phyloP scores from a whole-genome alignment of 64 coral and sea anemone species.

The Actinia tenebrosa region DNA sequence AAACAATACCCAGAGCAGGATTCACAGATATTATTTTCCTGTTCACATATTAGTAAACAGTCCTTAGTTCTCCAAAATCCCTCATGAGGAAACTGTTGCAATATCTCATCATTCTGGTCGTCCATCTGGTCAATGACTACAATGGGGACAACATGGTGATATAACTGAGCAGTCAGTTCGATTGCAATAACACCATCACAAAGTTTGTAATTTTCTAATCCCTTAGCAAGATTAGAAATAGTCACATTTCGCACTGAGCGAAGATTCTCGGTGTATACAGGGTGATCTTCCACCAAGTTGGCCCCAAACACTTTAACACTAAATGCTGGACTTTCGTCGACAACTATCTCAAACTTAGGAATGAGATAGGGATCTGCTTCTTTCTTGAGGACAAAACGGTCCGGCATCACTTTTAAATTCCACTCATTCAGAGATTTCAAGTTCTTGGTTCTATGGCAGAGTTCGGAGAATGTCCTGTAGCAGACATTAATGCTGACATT shows the following conservation, averaged over 20 bases:
- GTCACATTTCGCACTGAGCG: neutral
- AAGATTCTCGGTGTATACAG: conserved; percentile 14
- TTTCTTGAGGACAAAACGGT: too few species aligned
- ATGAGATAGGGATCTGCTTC: neutral
- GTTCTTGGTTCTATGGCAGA: too few species aligned
- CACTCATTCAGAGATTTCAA: too few species aligned
- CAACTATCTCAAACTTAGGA: neutral
- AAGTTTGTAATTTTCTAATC: neutral
- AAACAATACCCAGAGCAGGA: conserved; percentile 3
- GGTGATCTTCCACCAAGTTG: conserved; percentile 29
- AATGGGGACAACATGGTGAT: conserved; percentile 7
- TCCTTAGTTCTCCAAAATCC: conserved; percentile 7
- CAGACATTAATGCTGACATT: too few species aligned
- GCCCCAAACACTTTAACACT: conserved; percentile 33
- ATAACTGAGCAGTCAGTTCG: neutral
- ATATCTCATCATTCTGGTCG: neutral
- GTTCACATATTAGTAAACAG: conserved; percentile 4
- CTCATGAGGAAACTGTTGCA: neutral
- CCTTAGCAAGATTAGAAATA: neutral
- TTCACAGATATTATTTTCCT: neutral
- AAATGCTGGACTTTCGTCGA: neutral
- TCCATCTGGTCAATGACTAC: neutral
- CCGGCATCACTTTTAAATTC: too few species aligned
- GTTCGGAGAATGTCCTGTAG: too few species aligned
- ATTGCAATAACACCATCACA: too few species aligned